Base-by-base conservation (phyloP, 2,113 vertebrate species). In the Capricornis sumatraensis region DNA sequence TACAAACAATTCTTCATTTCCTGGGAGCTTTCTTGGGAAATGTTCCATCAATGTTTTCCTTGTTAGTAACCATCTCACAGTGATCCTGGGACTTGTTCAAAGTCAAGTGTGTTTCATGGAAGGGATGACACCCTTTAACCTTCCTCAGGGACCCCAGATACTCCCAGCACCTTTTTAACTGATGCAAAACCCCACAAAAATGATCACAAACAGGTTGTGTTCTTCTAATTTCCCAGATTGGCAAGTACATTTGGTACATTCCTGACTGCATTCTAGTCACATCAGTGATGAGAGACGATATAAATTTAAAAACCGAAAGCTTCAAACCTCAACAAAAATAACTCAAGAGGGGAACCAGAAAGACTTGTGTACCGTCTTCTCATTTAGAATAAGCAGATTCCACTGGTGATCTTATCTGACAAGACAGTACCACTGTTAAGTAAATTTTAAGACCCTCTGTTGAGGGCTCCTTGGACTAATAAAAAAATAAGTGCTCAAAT, bases 381-480 rank as follows among this genome's bases (percentile, higher is more conserved):
- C 53, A 14, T 82, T 62, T 74, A 50, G 55, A 96, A 88, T 62
- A 58, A 93, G 53, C 33, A 23, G 21, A 55, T 53, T 95, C 62
- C 64, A 52, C 7, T 52, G 40, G 7, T 62, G 87, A 74, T 52
- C 93, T 96, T 64, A 87, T 60, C 82, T 60, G 87, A 74, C 52
- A 89, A 76, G 81, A 71, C 2, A 21, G 52, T 25, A 52, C 93
- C 84, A 87, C 79, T 91, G 96, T 81, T 94, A 89, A 62, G 71
- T 81, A 55, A 94, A 91, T 62, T 83, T 91, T 96, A 84, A 93
- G 82, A 88, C 36, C 93, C 83, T 95, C 94, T 86, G 78, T 78
- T 91, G 58, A n/a, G 23, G 87, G 57, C 93, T 97, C 60, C 96
- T 96, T 94, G 94, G 96, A 95, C 94, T 96, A 87, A 98, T 98